Percentiles rank a stretch among this genome's conserved stretches.
Evolutionary conservation across 2,113 vertebrate genomes (phyloP).

Genomic region (Genyomyrus donnyi): DNA sequence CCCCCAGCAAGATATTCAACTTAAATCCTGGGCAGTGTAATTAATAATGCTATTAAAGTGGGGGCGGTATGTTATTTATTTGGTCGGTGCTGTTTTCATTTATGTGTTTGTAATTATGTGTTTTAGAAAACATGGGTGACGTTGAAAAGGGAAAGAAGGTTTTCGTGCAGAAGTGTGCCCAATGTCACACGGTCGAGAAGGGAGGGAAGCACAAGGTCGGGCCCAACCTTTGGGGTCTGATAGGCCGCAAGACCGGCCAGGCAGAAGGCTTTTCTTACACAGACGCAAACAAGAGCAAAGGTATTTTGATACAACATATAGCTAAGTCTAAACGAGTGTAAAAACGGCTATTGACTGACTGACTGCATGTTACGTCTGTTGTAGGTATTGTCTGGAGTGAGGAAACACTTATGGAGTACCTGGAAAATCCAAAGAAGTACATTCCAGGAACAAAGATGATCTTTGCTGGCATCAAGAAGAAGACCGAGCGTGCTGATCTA

Average conservation of each 20-base stretch:
- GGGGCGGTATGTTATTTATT: neutral
- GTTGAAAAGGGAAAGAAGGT: conserved; percentile 64
- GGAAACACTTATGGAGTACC: conserved; percentile 66
- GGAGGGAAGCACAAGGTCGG: conserved; percentile 70
- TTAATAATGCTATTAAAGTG: neutral
- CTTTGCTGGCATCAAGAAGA: conserved; percentile 81
- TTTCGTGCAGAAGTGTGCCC: conserved; percentile 70
- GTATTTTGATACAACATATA: conserved; percentile 35
- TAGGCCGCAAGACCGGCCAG: conserved; percentile 66
- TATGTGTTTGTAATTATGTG: neutral
- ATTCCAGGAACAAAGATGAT: conserved; percentile 79
- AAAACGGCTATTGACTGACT: neutral
- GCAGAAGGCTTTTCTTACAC: conserved; percentile 65
- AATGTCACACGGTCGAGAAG: conserved; percentile 70
- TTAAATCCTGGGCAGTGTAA: neutral
- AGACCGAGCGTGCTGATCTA: conserved; percentile 68
- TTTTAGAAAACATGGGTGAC: conserved; percentile 55
- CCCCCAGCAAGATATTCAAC: neutral
- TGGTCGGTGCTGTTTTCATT: neutral
- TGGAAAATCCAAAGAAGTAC: conserved; percentile 84
- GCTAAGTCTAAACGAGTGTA: neutral
- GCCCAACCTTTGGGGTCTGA: conserved; percentile 68
- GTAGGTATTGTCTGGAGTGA: conserved; percentile 67
- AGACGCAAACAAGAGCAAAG: conserved; percentile 74
- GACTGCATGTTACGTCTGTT: conserved; percentile 19